These are phyloP conservation scores for Colossoma macropomum DNA, from an alignment of 2,113 vertebrate species.

Conservation along the genomic window DNA sequence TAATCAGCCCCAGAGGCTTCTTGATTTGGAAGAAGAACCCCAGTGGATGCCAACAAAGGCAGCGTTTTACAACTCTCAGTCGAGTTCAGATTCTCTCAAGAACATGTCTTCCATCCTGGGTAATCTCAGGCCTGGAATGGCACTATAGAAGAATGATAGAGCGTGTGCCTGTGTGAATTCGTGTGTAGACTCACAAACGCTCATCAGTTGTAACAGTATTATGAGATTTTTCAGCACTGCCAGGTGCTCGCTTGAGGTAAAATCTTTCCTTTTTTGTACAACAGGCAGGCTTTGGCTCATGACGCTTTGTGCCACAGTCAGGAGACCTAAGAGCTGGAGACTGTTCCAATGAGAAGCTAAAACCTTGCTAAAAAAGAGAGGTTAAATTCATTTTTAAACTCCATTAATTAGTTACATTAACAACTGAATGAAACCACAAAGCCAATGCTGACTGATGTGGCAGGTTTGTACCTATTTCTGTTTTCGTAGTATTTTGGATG, in stretches of 20 bases:
- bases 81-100: neutral
- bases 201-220: neutral
- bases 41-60: neutral
- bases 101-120: constrained; percentile 17
- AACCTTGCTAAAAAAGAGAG: no score
- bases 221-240: constrained; percentile 1
- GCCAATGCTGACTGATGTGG: no score
- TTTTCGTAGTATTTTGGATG: no score
- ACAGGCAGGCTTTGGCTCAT: neutral
- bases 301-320: neutral
- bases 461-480: no score
- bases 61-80: neutral
- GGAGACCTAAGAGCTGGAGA: neutral
- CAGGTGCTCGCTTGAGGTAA: neutral
- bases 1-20: neutral
- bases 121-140: constrained; percentile 1
- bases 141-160: neutral
- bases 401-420: no score
- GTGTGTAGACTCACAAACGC: neutral
- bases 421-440: no score
- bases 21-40: constrained; percentile 6
- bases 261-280: neutral
- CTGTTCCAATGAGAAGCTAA: no score
- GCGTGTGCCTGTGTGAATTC: neutral
- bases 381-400: no score